Conservation (phyloP, 1,140 invertebrate species). For the Drosophila burlai region DNA sequence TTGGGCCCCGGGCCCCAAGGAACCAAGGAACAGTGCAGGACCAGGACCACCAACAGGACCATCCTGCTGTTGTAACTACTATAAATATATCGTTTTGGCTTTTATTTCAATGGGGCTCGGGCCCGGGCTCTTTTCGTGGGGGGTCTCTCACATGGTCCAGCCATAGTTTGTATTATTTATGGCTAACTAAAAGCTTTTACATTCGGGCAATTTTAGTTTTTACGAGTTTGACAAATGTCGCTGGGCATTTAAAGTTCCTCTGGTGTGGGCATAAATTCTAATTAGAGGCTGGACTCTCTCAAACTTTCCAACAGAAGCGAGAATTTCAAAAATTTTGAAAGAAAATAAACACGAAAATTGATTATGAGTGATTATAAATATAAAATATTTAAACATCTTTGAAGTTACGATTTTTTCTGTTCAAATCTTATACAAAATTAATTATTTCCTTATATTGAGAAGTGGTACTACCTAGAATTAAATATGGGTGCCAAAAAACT, state of each 20-base stretch:
- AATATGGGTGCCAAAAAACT: neutral
- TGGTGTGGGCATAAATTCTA: constrained; percentile 74
- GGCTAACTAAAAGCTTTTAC: constrained; percentile 79
- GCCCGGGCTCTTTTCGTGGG: constrained; percentile 18
- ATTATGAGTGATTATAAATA: neutral
- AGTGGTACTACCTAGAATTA: neutral
- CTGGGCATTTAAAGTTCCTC: constrained; percentile 37
- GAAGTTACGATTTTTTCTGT: too few species aligned
- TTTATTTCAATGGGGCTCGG: constrained; percentile 40
- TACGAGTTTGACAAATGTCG: constrained; percentile 71
- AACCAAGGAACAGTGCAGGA: neutral
- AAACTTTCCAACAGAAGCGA: constrained; percentile 40
- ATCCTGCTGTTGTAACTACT: constrained; percentile 37
- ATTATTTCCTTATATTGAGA: neutral
- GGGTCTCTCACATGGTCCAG: constrained; percentile 25
- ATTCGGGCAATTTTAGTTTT: constrained; percentile 74
- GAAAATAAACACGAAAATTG: constrained; percentile 55
- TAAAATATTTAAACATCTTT: too few species aligned
- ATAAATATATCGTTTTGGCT: constrained; percentile 75
- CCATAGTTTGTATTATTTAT: constrained; percentile 80
- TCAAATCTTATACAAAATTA: too few species aligned
- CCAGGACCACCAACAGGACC: constrained; percentile 15
- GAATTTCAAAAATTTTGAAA: constrained; percentile 55
- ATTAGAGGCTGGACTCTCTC: constrained; percentile 49
- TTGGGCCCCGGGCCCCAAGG: constrained; percentile 49